Evolutionary conservation across 1,140 invertebrate genomes (phyloP), one percentile per base, ranked within the genome.

Genomic region (Ylistrum balloti): DNA sequence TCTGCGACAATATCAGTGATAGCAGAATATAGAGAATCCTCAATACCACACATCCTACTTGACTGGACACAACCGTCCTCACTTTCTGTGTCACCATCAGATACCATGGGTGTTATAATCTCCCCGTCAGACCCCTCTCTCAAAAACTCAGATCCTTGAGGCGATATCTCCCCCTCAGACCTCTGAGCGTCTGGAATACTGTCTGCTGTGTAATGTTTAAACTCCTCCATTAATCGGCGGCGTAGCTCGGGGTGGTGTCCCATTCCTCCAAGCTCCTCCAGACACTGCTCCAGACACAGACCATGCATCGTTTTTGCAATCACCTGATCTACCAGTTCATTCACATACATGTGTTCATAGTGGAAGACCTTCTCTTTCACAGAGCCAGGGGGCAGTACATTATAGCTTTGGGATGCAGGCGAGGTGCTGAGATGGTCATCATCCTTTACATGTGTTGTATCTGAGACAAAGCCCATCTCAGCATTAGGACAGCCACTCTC

Each of bases 311-410:
- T 74, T 28, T 28, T 22, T 11, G n/a, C 56, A 74, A 74, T 74
- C 56, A 74, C 56, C n/a, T 74, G 56, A 74, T 74, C 56, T n/a
- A 74, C 56, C 56, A 74, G 22, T 1, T 74, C 56, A 74, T 74
- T 74, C 17, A 74, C 56, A 74, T 74, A 74, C 0, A 74, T n/a
- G 56, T 74, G 56, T 28, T 74, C 56, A 74, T 74, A 74, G 56
- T 28, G 56, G 9, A 74, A 74, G 5, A 74, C 56, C 56, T 74
- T 74, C 56, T 74, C 56, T 17, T 17, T 74, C 56, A 74, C 56
- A n/a, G 56, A 74, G 56, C 56, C 56, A 74, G 56, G 56, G 5
- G 56, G 56, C n/a, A 74, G 17, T 7, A 74, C n/a, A 74, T 74
- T 74, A 74, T 74, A 74, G n/a, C 56, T 74, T 9, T 22, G 17